Percentiles rank a stretch among this genome's conserved stretches.
Evolutionary conservation across 2,888 invertebrate genomes (phyloP).

Genomic region (Acrobasis suavella): DNA sequence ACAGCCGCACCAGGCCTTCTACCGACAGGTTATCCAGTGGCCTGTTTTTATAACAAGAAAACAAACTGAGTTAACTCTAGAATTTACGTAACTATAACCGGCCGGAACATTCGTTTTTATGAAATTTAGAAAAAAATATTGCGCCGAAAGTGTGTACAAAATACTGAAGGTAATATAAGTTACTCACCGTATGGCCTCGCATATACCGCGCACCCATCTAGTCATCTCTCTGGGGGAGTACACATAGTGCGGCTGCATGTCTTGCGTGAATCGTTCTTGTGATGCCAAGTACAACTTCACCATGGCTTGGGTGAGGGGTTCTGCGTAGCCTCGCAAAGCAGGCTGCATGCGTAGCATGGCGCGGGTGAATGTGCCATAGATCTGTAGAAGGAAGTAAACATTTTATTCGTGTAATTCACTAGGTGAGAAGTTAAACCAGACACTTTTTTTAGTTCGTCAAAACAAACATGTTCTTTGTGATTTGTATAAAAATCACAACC

Average conservation of each 20-base stretch:
- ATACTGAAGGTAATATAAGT: too few relatives aligned
- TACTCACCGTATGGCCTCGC: constrained; percentile 93
- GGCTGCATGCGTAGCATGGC: constrained; percentile 98
- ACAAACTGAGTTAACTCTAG: not conserved
- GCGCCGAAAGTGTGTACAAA: too few relatives aligned
- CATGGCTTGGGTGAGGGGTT: constrained; percentile 99
- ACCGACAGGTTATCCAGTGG: constrained; percentile 95
- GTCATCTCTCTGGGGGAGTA: constrained; percentile 99
- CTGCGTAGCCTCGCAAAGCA: constrained; percentile 94
- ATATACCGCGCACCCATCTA: constrained; percentile 99
- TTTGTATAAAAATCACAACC: too few relatives aligned
- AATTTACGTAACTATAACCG: too few relatives aligned
- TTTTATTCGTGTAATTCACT: too few relatives aligned
- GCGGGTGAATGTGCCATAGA: constrained; percentile 99
- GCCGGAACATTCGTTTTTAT: too few relatives aligned
- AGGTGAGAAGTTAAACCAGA: too few relatives aligned
- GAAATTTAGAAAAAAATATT: too few relatives aligned
- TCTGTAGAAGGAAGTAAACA: constrained; percentile 80
- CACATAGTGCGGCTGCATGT: constrained; percentile 99
- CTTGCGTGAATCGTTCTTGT: constrained; percentile 99
- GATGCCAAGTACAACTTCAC: constrained; percentile 98
- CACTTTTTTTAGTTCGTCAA: too few relatives aligned
- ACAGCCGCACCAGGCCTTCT: constrained; percentile 97
- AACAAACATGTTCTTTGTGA: too few relatives aligned
- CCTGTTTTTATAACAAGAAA: constrained; percentile 58